Conservation (phyloP, 2,797 vertebrate species). For the Stomatorhinus walkeri region DNA sequence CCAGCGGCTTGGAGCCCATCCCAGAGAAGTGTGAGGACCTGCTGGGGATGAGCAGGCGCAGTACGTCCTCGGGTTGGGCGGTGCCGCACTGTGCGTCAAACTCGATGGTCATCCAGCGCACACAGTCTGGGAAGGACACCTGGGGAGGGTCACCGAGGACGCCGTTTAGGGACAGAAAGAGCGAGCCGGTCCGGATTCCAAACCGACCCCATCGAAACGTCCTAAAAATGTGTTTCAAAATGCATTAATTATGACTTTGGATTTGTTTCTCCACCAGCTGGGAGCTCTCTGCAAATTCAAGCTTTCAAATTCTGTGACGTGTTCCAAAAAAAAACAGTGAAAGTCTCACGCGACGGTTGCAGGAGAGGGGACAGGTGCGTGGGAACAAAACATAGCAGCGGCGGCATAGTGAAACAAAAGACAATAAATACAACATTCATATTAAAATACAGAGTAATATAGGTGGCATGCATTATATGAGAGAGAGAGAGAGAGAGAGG, state of each 20-base stretch:
- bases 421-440: neutral
- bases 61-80: conserved; percentile 92
- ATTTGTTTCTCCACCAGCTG: neutral
- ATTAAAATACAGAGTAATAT: neutral
- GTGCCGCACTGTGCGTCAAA: conserved; percentile 96
- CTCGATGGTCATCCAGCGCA: conserved; percentile 92
- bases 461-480: neutral
- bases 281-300: neutral
- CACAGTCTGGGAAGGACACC: conserved; percentile 95
- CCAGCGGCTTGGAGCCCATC: conserved; percentile 74
- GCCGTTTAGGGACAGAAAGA: neutral
- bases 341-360: neutral
- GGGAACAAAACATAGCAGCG: neutral
- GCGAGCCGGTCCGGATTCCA: neutral
- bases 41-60: conserved; percentile 88
- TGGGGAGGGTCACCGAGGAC: conserved; percentile 42
- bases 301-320: neutral
- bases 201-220: neutral
- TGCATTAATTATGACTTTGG: neutral
- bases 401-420: neutral
- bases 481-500: neutral
- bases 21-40: conserved; percentile 76
- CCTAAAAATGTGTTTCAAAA: neutral
- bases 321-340: neutral
- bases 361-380: neutral